These are phyloP conservation scores for Bufotes viridis DNA, from an alignment of 2,797 vertebrate genomes.

Conservation along the genomic window DNA sequence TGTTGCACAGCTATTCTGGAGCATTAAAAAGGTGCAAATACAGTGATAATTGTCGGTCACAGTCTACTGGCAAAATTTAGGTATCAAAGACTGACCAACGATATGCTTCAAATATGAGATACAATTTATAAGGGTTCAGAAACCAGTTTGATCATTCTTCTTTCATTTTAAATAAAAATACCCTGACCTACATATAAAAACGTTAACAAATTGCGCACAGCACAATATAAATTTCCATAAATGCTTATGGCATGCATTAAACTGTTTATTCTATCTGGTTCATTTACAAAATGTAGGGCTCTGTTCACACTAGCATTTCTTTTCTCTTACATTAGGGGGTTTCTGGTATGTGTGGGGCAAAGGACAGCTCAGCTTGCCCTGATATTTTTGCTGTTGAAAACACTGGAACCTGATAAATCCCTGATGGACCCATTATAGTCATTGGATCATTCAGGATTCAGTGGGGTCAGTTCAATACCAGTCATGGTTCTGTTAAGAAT, in stretches of 20 bases:
- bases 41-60: background rate
- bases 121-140: background rate
- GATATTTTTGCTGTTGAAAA: background rate
- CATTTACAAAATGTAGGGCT: background rate
- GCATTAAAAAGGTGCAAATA: background rate
- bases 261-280: background rate
- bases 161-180: conserved; percentile 6
- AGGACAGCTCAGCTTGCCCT: background rate
- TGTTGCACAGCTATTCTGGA: background rate
- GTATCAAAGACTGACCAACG: background rate
- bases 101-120: background rate
- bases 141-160: background rate
- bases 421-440: background rate
- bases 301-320: background rate
- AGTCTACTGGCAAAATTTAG: background rate
- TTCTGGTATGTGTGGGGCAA: background rate
- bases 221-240: conserved; percentile 26
- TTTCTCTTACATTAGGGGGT: background rate
- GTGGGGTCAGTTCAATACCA: background rate
- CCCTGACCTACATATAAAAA: conserved; percentile 30
- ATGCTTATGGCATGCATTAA: conserved; percentile 24
- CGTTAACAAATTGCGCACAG: conserved; percentile 40
- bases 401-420: background rate
- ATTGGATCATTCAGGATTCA: background rate
- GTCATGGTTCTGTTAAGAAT: background rate